phyloP scores from a whole-genome alignment of 2,113 vertebrate genomes.

The Bos taurus region DNA sequence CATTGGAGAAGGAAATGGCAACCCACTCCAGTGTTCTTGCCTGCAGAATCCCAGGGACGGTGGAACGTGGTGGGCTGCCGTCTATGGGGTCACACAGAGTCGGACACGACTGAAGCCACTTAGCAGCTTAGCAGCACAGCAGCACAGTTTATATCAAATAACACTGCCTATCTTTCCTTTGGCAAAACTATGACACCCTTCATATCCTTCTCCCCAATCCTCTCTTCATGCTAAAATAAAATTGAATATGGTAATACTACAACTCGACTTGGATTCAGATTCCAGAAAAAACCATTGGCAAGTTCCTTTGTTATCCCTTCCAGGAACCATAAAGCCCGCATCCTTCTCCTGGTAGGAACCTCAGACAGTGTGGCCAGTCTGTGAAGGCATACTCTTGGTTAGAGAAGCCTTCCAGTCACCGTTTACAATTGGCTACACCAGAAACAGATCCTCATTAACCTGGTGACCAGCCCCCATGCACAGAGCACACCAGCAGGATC shows the following conservation, averaged over 20 bases:
- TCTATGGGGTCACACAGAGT: too few species aligned
- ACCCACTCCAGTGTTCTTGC: too few species aligned
- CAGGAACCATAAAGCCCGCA: not conserved
- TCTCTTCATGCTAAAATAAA: fast-evolving
- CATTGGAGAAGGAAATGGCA: too few species aligned
- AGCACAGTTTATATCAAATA: not conserved
- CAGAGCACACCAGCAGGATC: fast-evolving
- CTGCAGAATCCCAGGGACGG: too few species aligned
- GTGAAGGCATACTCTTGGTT: not conserved
- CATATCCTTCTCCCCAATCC: too few species aligned
- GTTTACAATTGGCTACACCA: fast-evolving
- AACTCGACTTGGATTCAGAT: not conserved
- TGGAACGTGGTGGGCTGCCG: too few species aligned
- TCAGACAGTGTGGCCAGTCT: not conserved
- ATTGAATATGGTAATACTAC: not conserved
- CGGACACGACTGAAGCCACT: fast-evolving
- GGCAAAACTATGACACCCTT: not conserved
- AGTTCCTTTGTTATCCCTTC: not conserved
- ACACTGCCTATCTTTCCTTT: not conserved
- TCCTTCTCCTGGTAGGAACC: not conserved
- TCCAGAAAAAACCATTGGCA: not conserved
- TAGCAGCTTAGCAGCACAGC: too few species aligned
- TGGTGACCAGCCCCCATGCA: fast-evolving
- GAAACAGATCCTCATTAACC: too few species aligned
- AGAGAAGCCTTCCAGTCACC: not conserved